Evolutionary conservation across 2,888 invertebrate species (phyloP), one percentile per base, ranked within the genome.

Genomic region (Protonemura montana): DNA sequence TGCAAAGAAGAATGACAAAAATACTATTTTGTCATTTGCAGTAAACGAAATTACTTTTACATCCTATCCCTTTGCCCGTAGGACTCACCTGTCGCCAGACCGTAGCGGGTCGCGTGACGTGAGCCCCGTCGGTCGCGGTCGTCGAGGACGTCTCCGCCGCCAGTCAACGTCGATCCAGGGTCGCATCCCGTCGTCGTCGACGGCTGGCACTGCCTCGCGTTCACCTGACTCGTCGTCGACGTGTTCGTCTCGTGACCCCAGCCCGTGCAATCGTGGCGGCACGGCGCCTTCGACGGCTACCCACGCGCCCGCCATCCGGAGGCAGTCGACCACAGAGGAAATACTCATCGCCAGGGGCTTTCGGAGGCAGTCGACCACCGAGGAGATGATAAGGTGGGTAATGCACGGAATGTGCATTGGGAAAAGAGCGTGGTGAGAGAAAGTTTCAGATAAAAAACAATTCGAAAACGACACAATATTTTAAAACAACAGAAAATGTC

Each of bases 271-370:
- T 13, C 91, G 94, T 7, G 92, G 88, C 89, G 87, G 26, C 76
- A 82, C 35, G 82, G 92, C 59, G 89, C 89, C 87, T 90, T 88
- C 86, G 90, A 90, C 92, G 0, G 90, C 86, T 21, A 93, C 93
- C 3, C 93, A 95, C 89, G 93, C 95, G 76, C 96, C 97, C 10
- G 94, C 96, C 89, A 96, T 97, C 87, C 93, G 97, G 87, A 93
- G 97, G 87, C 97, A 97, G 92, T 97, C 97, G 35, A 97, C 97
- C 21, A 98, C 97, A 0, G 97, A 97, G 91, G 98, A 98, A 91
- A 98, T 98, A 89, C 92, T 98, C 77, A 97, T 97, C 89, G 97
- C 97, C 0, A 94, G 97, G 86, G 98, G 98, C 0, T 98, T 98
- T 91, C 94, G 98, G 0, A 93, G 97, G 21, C 97, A 98, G 90